Evolutionary conservation across 2,113 vertebrate species (phyloP).

Genomic region (Varanus komodoensis): DNA sequence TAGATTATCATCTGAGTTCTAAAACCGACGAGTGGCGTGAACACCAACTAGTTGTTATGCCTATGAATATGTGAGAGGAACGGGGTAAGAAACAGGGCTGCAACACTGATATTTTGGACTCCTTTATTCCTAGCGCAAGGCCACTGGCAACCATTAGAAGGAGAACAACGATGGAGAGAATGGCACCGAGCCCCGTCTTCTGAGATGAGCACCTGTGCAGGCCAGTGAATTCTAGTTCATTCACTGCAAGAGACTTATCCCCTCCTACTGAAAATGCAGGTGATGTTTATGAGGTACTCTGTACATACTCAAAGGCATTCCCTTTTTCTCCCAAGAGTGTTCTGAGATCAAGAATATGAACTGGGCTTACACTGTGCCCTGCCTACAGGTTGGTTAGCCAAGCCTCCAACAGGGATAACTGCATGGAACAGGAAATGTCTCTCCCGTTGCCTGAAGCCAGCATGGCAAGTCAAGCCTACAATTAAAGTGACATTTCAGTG

Average conservation of each 20-base stretch:
- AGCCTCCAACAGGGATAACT: neutral
- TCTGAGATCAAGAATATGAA: neutral
- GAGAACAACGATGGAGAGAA: neutral
- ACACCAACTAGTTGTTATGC: too few relatives aligned
- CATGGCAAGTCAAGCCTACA: neutral
- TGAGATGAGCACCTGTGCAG: neutral
- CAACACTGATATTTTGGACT: neutral
- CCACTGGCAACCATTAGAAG: neutral
- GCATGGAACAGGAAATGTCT: neutral
- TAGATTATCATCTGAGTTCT: neutral
- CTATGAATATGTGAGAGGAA: neutral
- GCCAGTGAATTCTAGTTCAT: neutral
- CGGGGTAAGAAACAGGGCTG: neutral
- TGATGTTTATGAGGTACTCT: neutral
- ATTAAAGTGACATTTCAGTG: constrained; percentile 32
- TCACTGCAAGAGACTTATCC: neutral
- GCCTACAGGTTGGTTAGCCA: neutral
- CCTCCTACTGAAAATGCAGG: neutral
- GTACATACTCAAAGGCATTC: neutral
- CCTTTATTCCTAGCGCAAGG: too few relatives aligned
- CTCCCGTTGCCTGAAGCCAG: neutral
- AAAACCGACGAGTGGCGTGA: neutral
- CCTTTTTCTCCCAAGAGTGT: neutral
- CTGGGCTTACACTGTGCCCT: neutral
- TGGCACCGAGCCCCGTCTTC: neutral